Evolutionary conservation across 2,797 vertebrate species (phyloP).

Genomic region (Cyclura pinguis): DNA sequence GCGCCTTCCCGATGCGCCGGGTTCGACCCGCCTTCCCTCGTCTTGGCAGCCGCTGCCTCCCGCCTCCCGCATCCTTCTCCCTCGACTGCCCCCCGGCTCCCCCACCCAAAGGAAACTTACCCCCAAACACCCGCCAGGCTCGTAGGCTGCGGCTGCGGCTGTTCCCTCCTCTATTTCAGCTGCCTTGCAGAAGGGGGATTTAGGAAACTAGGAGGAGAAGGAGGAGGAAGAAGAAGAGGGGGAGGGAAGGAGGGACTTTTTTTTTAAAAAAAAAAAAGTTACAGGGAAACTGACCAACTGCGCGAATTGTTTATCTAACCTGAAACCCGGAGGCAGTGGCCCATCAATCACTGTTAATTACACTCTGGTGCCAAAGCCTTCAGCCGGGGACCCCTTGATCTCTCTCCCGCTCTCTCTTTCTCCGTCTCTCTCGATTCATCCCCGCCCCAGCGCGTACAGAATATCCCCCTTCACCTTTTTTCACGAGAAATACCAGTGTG

Average conservation of each 20-base stretch:
- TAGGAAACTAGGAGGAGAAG: neutral
- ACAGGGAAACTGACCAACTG: constrained; percentile 56
- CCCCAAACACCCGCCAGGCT: constrained; percentile 12
- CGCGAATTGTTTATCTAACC: constrained; percentile 47
- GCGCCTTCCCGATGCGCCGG: too few species aligned
- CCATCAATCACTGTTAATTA: constrained; percentile 31
- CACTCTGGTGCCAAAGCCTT: neutral
- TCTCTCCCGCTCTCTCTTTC: too few species aligned
- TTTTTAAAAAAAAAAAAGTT: constrained; percentile 36
- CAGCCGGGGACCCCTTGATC: neutral
- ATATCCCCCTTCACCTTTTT: neutral
- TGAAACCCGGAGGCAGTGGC: constrained; percentile 17
- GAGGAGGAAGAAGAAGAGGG: neutral
- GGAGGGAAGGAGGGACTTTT: constrained; percentile 64
- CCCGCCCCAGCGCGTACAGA: too few species aligned
- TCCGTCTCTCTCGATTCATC: neutral
- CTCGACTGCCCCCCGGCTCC: neutral
- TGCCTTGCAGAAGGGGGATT: neutral
- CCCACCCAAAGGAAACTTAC: constrained; percentile 23
- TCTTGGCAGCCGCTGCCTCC: too few species aligned
- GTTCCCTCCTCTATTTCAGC: neutral
- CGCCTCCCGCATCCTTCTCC: neutral
- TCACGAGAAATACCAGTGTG: neutral
- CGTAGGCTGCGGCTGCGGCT: constrained; percentile 40
- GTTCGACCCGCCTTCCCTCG: too few species aligned